Conservation (phyloP, 2,113 vertebrate genomes). For the Pitta sordida region DNA sequence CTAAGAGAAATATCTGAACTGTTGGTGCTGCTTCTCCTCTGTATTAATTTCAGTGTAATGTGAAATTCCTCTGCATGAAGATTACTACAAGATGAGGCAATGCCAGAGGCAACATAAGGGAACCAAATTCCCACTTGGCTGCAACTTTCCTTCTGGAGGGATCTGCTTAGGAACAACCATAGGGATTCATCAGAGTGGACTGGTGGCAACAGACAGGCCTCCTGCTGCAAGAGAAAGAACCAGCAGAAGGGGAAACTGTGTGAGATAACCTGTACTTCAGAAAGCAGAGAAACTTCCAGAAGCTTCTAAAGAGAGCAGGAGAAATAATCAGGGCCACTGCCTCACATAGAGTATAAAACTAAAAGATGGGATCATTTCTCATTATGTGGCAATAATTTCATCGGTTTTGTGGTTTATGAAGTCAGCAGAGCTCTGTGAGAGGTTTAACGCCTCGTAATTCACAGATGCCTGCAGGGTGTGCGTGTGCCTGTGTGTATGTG, state of each 20-base stretch:
- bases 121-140: background rate
- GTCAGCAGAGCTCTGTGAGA: background rate
- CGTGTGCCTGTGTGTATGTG: background rate
- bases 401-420: conserved; percentile 35
- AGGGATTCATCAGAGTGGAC: background rate
- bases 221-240: background rate
- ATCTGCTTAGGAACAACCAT: background rate
- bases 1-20: background rate
- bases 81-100: background rate
- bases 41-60: background rate
- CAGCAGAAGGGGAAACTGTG: background rate
- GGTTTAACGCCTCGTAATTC: background rate
- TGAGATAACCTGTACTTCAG: background rate
- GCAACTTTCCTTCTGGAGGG: background rate
- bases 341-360: background rate
- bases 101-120: background rate
- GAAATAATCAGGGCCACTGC: background rate
- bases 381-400: background rate
- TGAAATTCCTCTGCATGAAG: background rate
- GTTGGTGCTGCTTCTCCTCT: background rate
- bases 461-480: background rate
- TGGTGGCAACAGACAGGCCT: background rate
- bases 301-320: background rate
- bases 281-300: background rate
- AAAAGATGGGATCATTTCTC: background rate